phyloP scores from a whole-genome alignment of 2,113 vertebrate genomes.

The Aegotheles bennettii region DNA sequence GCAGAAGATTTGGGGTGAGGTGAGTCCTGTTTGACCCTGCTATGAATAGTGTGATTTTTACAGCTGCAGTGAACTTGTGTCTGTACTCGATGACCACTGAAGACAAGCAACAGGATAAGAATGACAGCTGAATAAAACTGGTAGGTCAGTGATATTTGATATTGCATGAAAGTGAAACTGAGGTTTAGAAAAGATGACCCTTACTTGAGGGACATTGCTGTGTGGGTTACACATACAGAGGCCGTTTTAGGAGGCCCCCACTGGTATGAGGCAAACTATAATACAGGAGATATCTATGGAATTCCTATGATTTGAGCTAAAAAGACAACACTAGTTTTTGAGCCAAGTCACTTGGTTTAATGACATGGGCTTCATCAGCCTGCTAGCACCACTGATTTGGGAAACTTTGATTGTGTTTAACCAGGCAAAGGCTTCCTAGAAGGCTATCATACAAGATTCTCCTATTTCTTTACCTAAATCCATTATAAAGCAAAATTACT shows the following conservation, averaged over 20 bases:
- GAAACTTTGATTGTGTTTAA: background rate
- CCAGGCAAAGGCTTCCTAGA: background rate
- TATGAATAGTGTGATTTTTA: background rate
- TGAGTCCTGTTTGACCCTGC: background rate
- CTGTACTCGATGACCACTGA: background rate
- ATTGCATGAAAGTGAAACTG: background rate
- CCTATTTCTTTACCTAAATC: background rate
- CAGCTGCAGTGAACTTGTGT: background rate
- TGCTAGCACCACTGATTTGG: background rate
- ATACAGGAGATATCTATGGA: rapidly evolving
- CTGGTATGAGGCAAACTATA: background rate
- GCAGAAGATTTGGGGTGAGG: background rate
- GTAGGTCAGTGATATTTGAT: background rate
- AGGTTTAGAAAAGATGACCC: rapidly evolving
- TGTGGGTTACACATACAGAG: background rate
- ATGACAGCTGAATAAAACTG: background rate
- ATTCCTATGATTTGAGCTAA: background rate
- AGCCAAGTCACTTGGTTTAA: background rate
- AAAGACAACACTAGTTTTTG: background rate
- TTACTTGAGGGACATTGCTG: rapidly evolving
- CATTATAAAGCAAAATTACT: background rate
- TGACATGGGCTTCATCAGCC: background rate
- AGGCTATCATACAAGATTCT: background rate
- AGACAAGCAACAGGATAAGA: background rate
- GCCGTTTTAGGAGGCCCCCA: background rate